Conservation (phyloP, 1,140 invertebrate species). For the Agrypnia vestita region DNA sequence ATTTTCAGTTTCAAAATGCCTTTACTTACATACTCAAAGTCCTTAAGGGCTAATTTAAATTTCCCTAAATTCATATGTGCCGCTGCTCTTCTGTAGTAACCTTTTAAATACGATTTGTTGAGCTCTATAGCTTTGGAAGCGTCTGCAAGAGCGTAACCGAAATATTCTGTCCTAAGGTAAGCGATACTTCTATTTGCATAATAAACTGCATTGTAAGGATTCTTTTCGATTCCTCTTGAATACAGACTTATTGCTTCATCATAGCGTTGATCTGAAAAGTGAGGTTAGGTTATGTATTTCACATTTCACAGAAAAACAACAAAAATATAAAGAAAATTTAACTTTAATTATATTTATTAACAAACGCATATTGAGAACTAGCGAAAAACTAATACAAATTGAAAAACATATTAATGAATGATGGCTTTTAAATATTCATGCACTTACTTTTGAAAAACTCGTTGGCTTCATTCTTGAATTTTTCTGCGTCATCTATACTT, state of each 20-base stretch:
- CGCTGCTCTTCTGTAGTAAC: slow-evolving; percentile 94
- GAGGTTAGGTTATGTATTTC: slow-evolving; percentile 53
- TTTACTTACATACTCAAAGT: slow-evolving; percentile 92
- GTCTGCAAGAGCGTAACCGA: slow-evolving; percentile 94
- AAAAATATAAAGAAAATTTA: background rate
- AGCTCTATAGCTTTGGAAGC: slow-evolving; percentile 93
- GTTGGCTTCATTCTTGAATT: slow-evolving; percentile 89
- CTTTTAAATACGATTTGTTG: slow-evolving; percentile 94
- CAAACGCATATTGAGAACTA: background rate
- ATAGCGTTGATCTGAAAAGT: slow-evolving; percentile 88
- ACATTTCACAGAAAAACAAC: slow-evolving; percentile 28
- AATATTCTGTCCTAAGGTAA: slow-evolving; percentile 93
- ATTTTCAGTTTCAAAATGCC: slow-evolving; percentile 11
- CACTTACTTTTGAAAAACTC: slow-evolving; percentile 87
- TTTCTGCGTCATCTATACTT: slow-evolving; percentile 77
- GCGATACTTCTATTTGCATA: slow-evolving; percentile 97
- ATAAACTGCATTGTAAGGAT: slow-evolving; percentile 87
- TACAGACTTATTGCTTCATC: slow-evolving; percentile 92
- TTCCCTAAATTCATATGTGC: slow-evolving; percentile 98
- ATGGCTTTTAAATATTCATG: slow-evolving; percentile 43
- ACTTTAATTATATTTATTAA: slow-evolving; percentile 5
- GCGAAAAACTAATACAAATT: slow-evolving; percentile 5
- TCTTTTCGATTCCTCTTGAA: slow-evolving; percentile 91
- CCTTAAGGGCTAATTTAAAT: slow-evolving; percentile 96
- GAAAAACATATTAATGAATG: slow-evolving; percentile 7